A percentile compares a stretch with the other conserved stretches of the same genome.
phyloP scores from a whole-genome alignment of 2,797 vertebrate species.

The Scarus forsteni region DNA sequence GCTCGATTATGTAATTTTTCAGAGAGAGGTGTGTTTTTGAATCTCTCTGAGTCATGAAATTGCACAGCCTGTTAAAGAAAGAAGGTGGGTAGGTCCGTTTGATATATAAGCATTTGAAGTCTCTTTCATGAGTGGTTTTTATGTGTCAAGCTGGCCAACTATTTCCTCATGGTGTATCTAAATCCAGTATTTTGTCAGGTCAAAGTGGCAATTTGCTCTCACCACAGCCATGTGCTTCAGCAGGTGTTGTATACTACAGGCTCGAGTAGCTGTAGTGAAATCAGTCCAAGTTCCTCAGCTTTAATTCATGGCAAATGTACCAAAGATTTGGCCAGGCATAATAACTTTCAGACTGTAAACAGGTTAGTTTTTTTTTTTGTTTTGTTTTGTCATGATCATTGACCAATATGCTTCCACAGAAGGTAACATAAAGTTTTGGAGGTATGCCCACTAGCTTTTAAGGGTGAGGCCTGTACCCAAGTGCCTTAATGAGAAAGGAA shows the following conservation, averaged over 20 bases:
- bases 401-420: too few relatives aligned
- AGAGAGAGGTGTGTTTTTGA: constrained; percentile 21
- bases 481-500: too few relatives aligned
- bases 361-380: too few relatives aligned
- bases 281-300: neutral
- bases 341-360: too few relatives aligned
- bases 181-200: neutral
- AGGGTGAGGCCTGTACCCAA: too few relatives aligned
- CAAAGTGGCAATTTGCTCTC: neutral
- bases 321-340: neutral
- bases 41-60: constrained; percentile 10
- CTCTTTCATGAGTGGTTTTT: neutral
- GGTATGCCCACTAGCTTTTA: too few relatives aligned
- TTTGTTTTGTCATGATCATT: too few relatives aligned
- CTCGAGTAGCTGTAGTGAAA: neutral
- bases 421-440: too few relatives aligned
- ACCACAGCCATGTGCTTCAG: neutral
- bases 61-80: neutral
- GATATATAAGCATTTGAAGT: constrained; percentile 1
- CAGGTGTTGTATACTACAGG: neutral
- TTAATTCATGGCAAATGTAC: neutral
- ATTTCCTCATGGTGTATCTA: neutral
- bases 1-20: constrained; percentile 39
- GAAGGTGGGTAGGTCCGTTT: neutral
- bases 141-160: neutral